Evolutionary conservation across 2,888 invertebrate genomes (phyloP), one percentile per base, ranked within the genome.

Genomic region (Oeneis ivallda): DNA sequence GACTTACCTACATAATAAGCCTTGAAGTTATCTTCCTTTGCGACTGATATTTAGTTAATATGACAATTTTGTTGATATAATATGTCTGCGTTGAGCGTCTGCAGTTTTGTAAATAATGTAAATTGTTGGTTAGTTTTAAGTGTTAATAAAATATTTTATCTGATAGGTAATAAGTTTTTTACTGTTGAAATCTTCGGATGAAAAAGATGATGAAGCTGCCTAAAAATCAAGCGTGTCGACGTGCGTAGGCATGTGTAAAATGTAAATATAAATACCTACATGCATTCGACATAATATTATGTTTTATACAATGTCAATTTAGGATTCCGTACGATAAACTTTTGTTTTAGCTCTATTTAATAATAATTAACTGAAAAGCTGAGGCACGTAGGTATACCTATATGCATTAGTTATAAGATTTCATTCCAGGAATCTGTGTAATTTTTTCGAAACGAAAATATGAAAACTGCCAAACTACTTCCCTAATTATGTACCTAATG

Each of bases 71-170:
- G 61, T 63, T 32, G 39, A 32, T 32, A 50, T 63, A n/a, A 4
- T 26, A 26, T 26, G 54, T 64, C 19, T 64, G 57, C 56, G 62
- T 63, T 63, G 67, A 59, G 62, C 69, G 67, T n/a, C 50, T 70
- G 26, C 26, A 26, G 71, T 65, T 62, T 72, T 80, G 79, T 79
- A 77, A 76, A 77, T 79, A 80, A 77, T 77, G 79, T 81, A 77
- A 78, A 80, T 78, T 77, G 79, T 82, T 81, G 75, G 76, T 71
- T 82, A 75, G 73, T 78, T 74, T 66, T 69, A 82, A 76, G 75
- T 77, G 69, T 56, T 13, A 56, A 56, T 56, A 56, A 39, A 56
- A 56, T 13, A 56, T 19, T 56, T 41, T 11, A 19, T 41, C 13
- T 17, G 7, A 34, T 11, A n/a, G n/a, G n/a, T n/a, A 39, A 11